Conservation (phyloP, 2,113 vertebrate species). For the Pteronura brasiliensis region DNA sequence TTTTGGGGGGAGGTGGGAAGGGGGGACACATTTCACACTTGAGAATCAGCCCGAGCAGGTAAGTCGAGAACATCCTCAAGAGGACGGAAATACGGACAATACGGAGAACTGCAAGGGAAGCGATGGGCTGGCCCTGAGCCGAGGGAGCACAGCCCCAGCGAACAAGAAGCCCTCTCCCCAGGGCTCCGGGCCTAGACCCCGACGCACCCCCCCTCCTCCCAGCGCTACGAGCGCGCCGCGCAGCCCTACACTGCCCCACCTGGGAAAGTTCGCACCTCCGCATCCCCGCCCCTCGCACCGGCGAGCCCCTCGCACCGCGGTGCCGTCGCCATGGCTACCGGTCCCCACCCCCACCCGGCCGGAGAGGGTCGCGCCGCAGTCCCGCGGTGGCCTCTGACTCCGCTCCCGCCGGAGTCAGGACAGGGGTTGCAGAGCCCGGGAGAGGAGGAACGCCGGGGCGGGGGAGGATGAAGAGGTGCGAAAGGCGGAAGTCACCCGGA, state of each 20-base stretch:
- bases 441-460: background rate
- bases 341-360: background rate
- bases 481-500: background rate
- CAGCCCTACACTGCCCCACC: background rate
- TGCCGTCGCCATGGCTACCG: slow-evolving; percentile 53
- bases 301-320: background rate
- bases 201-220: background rate
- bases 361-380: background rate
- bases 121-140: background rate
- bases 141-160: background rate
- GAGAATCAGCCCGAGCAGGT: background rate
- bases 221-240: no score
- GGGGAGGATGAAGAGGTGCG: background rate
- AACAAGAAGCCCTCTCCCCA: no score
- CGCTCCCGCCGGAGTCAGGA: background rate
- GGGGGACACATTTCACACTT: background rate
- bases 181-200: background rate
- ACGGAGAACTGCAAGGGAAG: background rate
- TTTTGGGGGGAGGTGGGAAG: fast-evolving
- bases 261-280: slow-evolving; percentile 29
- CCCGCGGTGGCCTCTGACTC: background rate
- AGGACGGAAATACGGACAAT: background rate
- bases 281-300: background rate
- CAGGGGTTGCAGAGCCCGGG: background rate
- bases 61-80: background rate